Evolutionary conservation across 2,888 invertebrate genomes (phyloP), one percentile per base, ranked within the genome.

Genomic region (Caenorhabditis uteleia): DNA sequence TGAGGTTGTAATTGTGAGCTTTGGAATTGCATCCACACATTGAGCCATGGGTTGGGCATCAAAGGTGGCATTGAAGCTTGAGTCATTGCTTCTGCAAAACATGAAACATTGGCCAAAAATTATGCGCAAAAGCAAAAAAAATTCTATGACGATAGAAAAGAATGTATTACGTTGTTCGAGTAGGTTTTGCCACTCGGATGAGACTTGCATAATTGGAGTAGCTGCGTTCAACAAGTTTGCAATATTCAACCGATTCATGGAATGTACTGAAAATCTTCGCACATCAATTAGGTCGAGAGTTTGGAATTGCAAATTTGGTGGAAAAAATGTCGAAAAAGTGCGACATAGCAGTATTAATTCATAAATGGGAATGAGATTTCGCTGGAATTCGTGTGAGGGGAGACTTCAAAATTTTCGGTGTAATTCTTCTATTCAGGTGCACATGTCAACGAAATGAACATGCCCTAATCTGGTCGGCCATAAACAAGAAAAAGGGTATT

Each of bases 1-100:
- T 49, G 47, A 18, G 49, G 54, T 34, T 62, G 62, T 6, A 46
- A 31, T 51, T 62, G 62, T 7, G 56, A 39, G 23, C 42, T 58
- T 51, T 58, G 58, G 36, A 58, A 40, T 51, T 57, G 64, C 1
- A 64, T 23, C 46, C 46, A 54, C 16, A 64, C 53, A 34, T 53
- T 57, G 40, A 64, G 33, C 34, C 47, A 64, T 21, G 64, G 64
- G 26, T 57, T 57, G 45, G 48, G 57, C 10, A 61, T 20, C 12
- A 56, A 29, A 46, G 47, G 50, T 1, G 55, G 50, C 18, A 60
- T 4, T 4, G 45, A 2, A 10, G 18, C n/a, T n/a, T n/a, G n/a
- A n/a, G n/a, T n/a, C n/a, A n/a, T n/a, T n/a, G n/a, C n/a, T n/a
- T n/a, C n/a, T n/a, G n/a, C n/a, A n/a, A n/a, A n/a, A n/a, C n/a